These are phyloP conservation scores for Trachelus troglodyta DNA, from an alignment of 2,888 invertebrate genomes.

Conservation along the genomic window DNA sequence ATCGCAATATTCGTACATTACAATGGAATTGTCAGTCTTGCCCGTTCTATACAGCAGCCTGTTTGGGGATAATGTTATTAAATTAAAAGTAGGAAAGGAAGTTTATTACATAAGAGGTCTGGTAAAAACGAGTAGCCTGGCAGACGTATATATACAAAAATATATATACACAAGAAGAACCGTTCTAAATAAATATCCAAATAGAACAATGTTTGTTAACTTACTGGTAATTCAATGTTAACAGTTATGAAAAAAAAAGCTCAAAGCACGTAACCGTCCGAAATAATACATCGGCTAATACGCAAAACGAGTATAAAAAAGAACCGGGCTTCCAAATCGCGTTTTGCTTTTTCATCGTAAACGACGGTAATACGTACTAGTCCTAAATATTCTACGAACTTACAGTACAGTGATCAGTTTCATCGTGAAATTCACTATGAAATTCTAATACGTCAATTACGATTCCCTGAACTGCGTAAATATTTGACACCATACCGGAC, in stretches of 20 bases:
- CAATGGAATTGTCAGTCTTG: constrained; percentile 39
- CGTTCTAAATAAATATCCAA: background rate
- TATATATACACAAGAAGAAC: background rate
- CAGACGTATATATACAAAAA: background rate
- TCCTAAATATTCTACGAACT: background rate
- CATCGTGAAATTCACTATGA: background rate
- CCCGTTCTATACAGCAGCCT: constrained; percentile 34
- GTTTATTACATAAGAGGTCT: background rate
- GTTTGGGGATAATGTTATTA: constrained; percentile 16
- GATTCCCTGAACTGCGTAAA: constrained; percentile 48
- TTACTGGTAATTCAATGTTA: background rate
- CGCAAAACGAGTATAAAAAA: background rate
- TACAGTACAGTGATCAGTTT: background rate
- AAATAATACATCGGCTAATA: background rate
- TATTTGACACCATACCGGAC: constrained; percentile 82
- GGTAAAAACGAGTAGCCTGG: background rate
- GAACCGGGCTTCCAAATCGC: background rate
- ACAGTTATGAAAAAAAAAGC: background rate
- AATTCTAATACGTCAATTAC: constrained; percentile 20
- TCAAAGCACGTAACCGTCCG: background rate
- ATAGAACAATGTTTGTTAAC: background rate
- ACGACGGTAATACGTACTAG: background rate
- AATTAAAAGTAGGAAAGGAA: constrained; percentile 1
- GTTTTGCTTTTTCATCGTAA: background rate
- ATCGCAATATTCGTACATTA: constrained; percentile 2